A percentile compares a stretch with the other conserved stretches of the same genome.
Evolutionary conservation across 2,113 vertebrate genomes (phyloP).

Genomic region (Mesembrinibis cayennensis): DNA sequence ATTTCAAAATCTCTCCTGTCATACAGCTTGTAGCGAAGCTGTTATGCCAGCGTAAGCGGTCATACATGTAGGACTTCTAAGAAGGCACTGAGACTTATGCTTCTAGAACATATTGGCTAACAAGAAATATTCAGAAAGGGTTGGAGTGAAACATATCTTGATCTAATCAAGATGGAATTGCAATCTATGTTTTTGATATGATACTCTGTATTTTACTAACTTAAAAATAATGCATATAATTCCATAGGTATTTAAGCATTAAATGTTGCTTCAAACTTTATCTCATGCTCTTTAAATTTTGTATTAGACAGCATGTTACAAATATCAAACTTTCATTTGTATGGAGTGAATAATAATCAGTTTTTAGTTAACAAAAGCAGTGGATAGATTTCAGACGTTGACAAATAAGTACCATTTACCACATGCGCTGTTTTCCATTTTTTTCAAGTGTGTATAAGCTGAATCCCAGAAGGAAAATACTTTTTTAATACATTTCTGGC

Average conservation of each 20-base stretch:
- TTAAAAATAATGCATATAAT: neutral
- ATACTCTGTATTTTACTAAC: neutral
- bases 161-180: neutral
- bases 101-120: neutral
- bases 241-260: neutral
- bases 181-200: neutral
- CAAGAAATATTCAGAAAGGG: neutral
- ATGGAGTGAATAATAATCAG: neutral
- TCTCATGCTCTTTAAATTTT: neutral
- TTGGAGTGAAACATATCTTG: neutral
- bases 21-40: neutral
- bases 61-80: fast-evolving
- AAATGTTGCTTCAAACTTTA: neutral
- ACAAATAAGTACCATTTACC: neutral
- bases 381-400: neutral
- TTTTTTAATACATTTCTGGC: neutral
- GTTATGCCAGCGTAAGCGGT: neutral
- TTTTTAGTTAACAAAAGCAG: neutral
- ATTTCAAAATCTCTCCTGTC: neutral
- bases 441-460: neutral
- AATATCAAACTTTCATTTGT: neutral
- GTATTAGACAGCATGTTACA: neutral
- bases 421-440: neutral
- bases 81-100: neutral
- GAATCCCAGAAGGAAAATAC: neutral